Evolutionary conservation across 1,140 invertebrate species (phyloP), one percentile per base, ranked within the genome.

Genomic region (Drosophila erecta): DNA sequence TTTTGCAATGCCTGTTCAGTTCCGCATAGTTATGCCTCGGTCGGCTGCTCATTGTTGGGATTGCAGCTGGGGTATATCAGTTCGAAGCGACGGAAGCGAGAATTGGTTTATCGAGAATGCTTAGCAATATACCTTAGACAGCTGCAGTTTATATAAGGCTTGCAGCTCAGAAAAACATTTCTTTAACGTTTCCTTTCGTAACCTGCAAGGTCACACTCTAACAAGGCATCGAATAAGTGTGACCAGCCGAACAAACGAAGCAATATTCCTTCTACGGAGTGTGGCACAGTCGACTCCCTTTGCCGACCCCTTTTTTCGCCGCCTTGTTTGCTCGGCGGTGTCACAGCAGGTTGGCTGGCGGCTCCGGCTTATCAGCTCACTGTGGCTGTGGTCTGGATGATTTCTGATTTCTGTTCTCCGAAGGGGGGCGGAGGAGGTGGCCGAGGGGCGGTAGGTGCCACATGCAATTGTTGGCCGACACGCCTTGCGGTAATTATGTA

Each of bases 401-500:
- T 60, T 27, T 61, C 58, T 61, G 54, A 56, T 41, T 56, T 58
- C 20, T 58, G 60, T 38, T 54, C 59, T 54, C 44, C 64, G 76
- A 46, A 44, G 22, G 47, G 30, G 22, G 15, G 24, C 24, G 40
- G 54, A 15, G 47, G 27, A 8, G 12, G 33, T 20, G 37, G 40
- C 40, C 10, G 30, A 37, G 24, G 41, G 71, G 37, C 40, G 40
- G 49, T 43, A 64, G 67, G 76, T 66, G 43, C 38, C 54, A 51
- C 56, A 38, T 65, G 53, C 75, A 78, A 78, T 79, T 70, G 58
- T 71, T 37, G 57, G 27, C 50, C 51, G 64, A 70, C 77, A 83
- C 79, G 79, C 79, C 79, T 74, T 41, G 61, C 49, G 61, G 79
- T 81, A 81, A 81, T 81, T 81, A 78, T 81, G 79, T 78, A 81